Percentiles rank a stretch among this genome's conserved stretches.
These are phyloP conservation scores for Leptobrachium leishanense DNA, from an alignment of 2,113 vertebrate species.

Conservation along the genomic window DNA sequence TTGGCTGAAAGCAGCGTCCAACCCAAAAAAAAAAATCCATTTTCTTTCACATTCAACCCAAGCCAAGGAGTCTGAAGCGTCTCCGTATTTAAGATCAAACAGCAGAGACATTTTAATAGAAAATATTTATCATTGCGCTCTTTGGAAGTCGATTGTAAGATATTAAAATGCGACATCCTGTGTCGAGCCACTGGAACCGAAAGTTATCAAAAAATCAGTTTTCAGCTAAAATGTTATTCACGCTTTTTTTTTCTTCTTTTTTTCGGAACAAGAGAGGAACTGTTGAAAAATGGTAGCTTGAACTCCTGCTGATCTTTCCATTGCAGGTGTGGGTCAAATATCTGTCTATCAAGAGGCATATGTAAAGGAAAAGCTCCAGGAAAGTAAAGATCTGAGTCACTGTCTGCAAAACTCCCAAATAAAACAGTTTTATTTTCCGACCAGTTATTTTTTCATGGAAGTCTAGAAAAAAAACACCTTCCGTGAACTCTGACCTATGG, in stretches of 20 bases:
- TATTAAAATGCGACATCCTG: conserved; percentile 39
- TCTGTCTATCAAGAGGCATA: conserved; percentile 66
- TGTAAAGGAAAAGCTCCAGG: conserved; percentile 60
- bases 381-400: conserved; percentile 71
- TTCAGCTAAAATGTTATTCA: conserved; percentile 54
- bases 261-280: conserved; percentile 59
- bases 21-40: background rate
- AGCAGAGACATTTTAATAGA: background rate
- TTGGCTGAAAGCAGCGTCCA: background rate
- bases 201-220: conserved; percentile 58
- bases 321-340: conserved; percentile 67
- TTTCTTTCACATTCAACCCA: conserved; percentile 8
- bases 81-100: conserved; percentile 14
- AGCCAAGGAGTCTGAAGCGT: conserved; percentile 14
- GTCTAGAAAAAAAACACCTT: conserved; percentile 56
- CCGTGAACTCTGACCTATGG: conserved; percentile 63
- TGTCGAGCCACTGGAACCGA: conserved; percentile 43
- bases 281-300: conserved; percentile 56
- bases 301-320: conserved; percentile 65
- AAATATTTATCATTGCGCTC: conserved; percentile 30
- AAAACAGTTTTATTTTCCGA: conserved; percentile 70
- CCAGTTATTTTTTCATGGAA: conserved; percentile 63
- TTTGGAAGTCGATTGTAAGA: conserved; percentile 26
- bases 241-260: conserved; percentile 27
- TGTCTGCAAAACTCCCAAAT: conserved; percentile 71